Conservation (phyloP, 2,888 invertebrate species). For the Synanthedon andrenaeformis region DNA sequence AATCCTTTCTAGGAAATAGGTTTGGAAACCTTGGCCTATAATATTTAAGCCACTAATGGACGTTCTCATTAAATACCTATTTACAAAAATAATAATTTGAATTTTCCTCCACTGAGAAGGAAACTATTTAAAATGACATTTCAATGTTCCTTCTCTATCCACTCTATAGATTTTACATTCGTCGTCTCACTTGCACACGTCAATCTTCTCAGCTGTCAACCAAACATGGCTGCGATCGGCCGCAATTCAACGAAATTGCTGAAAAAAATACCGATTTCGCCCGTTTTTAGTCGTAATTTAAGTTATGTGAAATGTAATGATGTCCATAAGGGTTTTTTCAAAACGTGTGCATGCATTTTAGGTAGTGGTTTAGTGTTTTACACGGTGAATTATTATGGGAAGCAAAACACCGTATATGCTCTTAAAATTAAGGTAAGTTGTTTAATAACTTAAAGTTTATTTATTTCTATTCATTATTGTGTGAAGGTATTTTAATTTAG, state of each 20-base stretch:
- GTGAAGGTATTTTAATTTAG: neutral
- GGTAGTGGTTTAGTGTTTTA: conserved; percentile 52
- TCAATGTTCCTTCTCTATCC: too few relatives aligned
- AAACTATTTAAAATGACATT: too few relatives aligned
- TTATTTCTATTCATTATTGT: neutral
- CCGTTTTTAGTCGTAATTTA: conserved; percentile 38
- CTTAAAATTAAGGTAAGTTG: conserved; percentile 60
- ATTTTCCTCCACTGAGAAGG: too few relatives aligned
- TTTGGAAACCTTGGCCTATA: too few relatives aligned
- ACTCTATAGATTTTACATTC: too few relatives aligned
- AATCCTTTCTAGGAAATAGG: too few relatives aligned
- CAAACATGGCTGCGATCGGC: conserved; percentile 66
- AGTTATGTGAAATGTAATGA: conserved; percentile 38
- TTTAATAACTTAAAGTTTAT: conserved; percentile 2
- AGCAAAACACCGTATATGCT: conserved; percentile 50
- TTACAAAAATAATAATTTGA: too few relatives aligned
- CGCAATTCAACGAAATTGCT: conserved; percentile 54
- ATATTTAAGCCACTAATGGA: too few relatives aligned
- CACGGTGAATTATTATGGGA: conserved; percentile 41
- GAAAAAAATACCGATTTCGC: conserved; percentile 43
- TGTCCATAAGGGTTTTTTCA: conserved; percentile 32
- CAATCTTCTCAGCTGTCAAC: conserved; percentile 37
- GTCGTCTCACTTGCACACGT: conserved; percentile 2
- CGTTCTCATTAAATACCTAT: too few relatives aligned
- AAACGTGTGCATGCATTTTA: conserved; percentile 54